phyloP scores from a whole-genome alignment of 92 coral and sea anemone genomes.

The Epizoanthus fatuus region DNA sequence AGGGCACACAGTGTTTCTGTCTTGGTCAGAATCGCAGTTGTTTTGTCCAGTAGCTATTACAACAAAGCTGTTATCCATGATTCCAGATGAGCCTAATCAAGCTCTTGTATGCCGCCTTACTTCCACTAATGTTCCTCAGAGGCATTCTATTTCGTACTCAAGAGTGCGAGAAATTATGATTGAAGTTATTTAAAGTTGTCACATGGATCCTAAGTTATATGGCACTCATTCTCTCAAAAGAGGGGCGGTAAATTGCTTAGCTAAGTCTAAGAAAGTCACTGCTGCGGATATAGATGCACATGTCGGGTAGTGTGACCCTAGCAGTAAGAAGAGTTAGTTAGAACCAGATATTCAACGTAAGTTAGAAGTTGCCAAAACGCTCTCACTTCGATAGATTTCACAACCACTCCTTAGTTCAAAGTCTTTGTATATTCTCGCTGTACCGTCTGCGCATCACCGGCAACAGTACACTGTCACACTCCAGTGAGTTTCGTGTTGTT shows the following conservation, averaged over 20 bases:
- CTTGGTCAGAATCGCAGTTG: constrained; percentile 2
- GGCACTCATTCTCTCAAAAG: constrained; percentile 66
- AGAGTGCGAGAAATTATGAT: constrained; percentile 55
- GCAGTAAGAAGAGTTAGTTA: background rate
- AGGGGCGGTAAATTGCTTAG: constrained; percentile 39
- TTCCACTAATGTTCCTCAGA: background rate
- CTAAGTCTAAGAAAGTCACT: background rate
- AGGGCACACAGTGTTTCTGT: background rate
- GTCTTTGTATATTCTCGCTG: too few relatives aligned
- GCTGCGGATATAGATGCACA: constrained; percentile 20
- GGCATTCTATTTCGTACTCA: constrained; percentile 50
- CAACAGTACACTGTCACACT: too few relatives aligned
- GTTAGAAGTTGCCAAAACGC: too few relatives aligned
- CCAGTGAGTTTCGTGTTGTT: too few relatives aligned
- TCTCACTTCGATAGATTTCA: too few relatives aligned
- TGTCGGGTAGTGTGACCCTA: background rate
- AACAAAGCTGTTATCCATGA: constrained; percentile 33
- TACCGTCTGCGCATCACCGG: too few relatives aligned
- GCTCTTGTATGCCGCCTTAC: constrained; percentile 51
- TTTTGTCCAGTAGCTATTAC: constrained; percentile 55
- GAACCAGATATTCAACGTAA: constrained; percentile 1
- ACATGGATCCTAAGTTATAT: constrained; percentile 29
- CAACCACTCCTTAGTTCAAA: too few relatives aligned
- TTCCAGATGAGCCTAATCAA: constrained; percentile 46
- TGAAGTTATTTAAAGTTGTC: constrained; percentile 16